Base-by-base conservation (phyloP, 2,113 vertebrate species). In the Suricata suricatta region DNA sequence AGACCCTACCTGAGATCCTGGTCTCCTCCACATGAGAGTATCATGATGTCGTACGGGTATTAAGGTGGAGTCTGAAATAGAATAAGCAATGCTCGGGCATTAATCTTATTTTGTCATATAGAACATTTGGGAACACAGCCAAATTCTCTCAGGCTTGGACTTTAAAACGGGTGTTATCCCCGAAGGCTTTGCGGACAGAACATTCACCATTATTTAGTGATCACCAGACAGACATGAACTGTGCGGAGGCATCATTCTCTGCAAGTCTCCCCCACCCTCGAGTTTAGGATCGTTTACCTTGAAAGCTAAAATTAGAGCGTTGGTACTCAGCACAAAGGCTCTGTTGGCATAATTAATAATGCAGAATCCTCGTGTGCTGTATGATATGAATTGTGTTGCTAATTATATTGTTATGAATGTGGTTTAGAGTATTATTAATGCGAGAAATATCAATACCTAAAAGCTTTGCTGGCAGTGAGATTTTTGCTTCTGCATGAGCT, bases 391-490 rank as follows among this genome's bases (percentile, higher is more conserved):
- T 97, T 97, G 29, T 97, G 74, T 93, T 98, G 68, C 89, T 98
- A 97, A 97, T 97, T 97, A 91, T 96, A 94, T 97, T 98, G 93
- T 97, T 98, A 97, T 82, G 87, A 97, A 97, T 98, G 97, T 80
- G 94, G 52, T 93, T 97, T 93, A 95, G 72, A 97, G 83, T 79
- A 76, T 95, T 98, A 97, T 97, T 98, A 98, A 97, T 3, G 1
- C 27, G 95, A 85, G 92, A 52, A 91, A 50, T 98, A 97, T 95
- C 54, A 27, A 89, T 97, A 97, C 95, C 95, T 98, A 95, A 98
- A 98, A 97, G 88, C 96, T 84, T 97, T 0, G 0, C 95, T 97
- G 95, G 94, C 90, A 96, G 85, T 93, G 94, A 95, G 96, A 90
- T 72, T 97, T 90, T 68, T 94, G 96, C 84, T 97, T 97, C 95